Percentiles rank a stretch among this genome's conserved stretches.
Evolutionary conservation across 2,797 vertebrate genomes (phyloP).

Genomic region (Sebastes ruberrimus): DNA sequence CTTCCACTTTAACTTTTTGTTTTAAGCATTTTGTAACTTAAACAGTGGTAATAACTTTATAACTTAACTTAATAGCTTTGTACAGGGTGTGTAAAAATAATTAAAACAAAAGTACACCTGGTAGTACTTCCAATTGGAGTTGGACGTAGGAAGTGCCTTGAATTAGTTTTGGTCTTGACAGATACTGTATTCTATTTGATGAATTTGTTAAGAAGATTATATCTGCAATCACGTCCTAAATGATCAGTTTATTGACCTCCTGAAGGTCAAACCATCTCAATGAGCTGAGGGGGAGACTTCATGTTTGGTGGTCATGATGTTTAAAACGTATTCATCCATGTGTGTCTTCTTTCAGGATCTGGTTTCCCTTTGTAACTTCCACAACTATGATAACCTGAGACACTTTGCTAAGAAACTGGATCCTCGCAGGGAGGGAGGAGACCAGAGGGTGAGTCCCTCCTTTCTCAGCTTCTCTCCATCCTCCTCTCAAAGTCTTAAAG

Average conservation of each 20-base stretch:
- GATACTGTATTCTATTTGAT: not conserved
- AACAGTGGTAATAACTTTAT: too few species aligned
- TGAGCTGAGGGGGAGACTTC: not conserved
- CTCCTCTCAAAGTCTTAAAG: not conserved
- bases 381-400: slow-evolving; percentile 98
- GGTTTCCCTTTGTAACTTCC: slow-evolving; percentile 95
- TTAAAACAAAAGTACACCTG: too few species aligned
- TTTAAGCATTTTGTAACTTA: not conserved
- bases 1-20: not conserved
- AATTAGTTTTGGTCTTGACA: too few species aligned
- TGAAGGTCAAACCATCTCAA: not conserved
- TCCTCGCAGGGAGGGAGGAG: slow-evolving; percentile 95
- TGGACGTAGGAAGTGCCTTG: too few species aligned
- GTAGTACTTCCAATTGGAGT: too few species aligned
- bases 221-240: not conserved
- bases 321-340: not conserved
- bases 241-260: not conserved
- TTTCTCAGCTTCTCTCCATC: not conserved
- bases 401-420: slow-evolving; percentile 99
- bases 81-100: too few species aligned
- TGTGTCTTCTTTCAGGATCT: slow-evolving; percentile 84
- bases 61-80: too few species aligned
- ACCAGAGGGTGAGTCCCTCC: slow-evolving; percentile 91
- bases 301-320: not conserved
- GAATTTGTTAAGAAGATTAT: not conserved